Evolutionary conservation across 2,113 vertebrate species (phyloP).

Genomic region (Microcebus jonahi): DNA sequence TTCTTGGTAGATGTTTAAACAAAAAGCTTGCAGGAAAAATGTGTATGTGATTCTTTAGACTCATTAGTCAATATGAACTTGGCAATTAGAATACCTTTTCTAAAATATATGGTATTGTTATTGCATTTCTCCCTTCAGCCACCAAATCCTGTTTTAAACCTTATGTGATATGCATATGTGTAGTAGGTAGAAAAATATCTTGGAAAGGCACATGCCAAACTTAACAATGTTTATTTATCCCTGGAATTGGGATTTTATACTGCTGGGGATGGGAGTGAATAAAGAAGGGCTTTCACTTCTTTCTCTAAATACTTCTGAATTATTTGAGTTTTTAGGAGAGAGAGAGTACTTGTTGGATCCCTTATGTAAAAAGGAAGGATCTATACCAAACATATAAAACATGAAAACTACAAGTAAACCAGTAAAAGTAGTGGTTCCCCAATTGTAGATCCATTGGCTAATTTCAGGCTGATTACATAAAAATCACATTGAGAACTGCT

Average conservation of each 20-base stretch:
- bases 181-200: background rate
- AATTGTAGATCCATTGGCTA: background rate
- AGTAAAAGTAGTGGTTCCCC: background rate
- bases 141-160: constrained; percentile 8
- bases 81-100: background rate
- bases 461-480: background rate
- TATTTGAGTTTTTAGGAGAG: background rate
- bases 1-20: background rate
- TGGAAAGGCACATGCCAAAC: background rate
- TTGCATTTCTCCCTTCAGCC: background rate
- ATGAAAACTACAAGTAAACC: background rate
- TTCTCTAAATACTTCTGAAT: background rate
- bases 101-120: background rate
- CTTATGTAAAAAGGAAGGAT: background rate
- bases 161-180: background rate
- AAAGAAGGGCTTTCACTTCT: background rate
- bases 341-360: background rate
- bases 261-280: background rate
- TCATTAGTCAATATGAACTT: background rate
- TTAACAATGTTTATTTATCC: background rate
- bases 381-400: background rate
- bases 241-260: background rate
- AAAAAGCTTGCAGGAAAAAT: constrained; percentile 1
- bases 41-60: background rate
- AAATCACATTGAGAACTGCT: background rate